Base-by-base conservation (phyloP, 2,113 vertebrate genomes). In the Pelmatolapia mariae region DNA sequence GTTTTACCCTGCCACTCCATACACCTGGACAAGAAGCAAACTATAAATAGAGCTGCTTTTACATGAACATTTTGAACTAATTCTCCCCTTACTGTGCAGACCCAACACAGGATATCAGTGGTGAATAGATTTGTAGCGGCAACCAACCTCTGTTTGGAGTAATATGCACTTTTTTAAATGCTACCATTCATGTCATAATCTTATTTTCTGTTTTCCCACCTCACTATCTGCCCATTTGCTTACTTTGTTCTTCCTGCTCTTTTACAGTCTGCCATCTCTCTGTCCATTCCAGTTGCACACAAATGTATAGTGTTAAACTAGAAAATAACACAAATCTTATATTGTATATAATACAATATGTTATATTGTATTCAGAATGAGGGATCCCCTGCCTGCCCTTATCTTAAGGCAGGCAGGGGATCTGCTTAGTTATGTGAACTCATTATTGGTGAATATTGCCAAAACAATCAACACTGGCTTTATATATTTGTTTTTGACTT, bases 21-120 rank as follows among this genome's bases (percentile, higher is more conserved):
- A 54, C 52, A 54, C 9, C 50, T 54, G 52, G 5, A 22, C n/a
- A 54, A 22, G 52, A 54, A 54, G 10, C 52, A 52, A 52, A 52
- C 18, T 52, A 52, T 10, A 52, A 52, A 52, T n/a, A 52, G 50
- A 52, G 18, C 50, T 52, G 18, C 50, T 0, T 52, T 52, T 52
- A n/a, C 50, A 1, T 8, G 0, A 52, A 52, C 5, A 3, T 6
- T 54, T 2, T 54, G 10, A 54, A 54, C n/a, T 22, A 54, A 11
- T 54, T 7, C 45, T 50, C 45, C 15, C 15, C 6, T 52, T 56
- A 56, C 6, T 56, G 53, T 56, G 22, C 4, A 56, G 53, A 56
- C 11, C 22, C 53, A 56, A 56, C 53, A 24, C 54, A 56, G 53
- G 53, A 56, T 1, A 56, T 56, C 54, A 26, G 54, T 56, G 54